Evolutionary conservation across 2,888 invertebrate genomes (phyloP), one percentile per base, ranked within the genome.

Genomic region (Axea sp.): DNA sequence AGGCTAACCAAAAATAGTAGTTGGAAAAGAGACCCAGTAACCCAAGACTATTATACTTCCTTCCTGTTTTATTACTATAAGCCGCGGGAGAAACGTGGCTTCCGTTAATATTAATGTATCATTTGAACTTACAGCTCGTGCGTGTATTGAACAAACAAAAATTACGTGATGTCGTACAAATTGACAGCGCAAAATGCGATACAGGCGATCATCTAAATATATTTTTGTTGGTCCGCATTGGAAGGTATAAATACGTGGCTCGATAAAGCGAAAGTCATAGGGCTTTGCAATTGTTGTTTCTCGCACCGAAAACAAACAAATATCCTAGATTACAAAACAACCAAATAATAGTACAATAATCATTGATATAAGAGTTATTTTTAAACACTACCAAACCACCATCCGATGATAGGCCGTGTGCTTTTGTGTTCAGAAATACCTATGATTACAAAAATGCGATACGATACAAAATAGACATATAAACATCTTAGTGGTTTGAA

Each of bases 71-170:
- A 81, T 79, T 80, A 71, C n/a, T 81, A 77, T 80, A 81, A 82
- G 81, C 79, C 81, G 81, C 77, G 78, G 82, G 81, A 81, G 81
- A 81, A 81, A 78, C 79, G 80, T 81, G 82, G 77, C 77, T 75
- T 75, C 75, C 57, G 74, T 81, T 81, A 81, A 83, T 86, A 81
- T 83, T 87, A 87, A 87, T 87, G 80, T 82, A 85, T 87, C 82
- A 82, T 87, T 87, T 87, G 80, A 87, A 87, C 83, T 87, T 87
- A 84, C 87, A 87, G 87, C 87, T 86, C 59, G 68, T 68, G 47
- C 55, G 49, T 83, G 77, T 81, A 83, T 82, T 82, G 85, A 84
- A 45, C 81, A 84, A 84, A 85, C 81, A 83, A 78, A 83, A 80
- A 81, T 53, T 55, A 69, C 9, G 69, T 79, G 85, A 84, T 84